Evolutionary conservation across 1,140 invertebrate genomes (phyloP).

Genomic region (Drosophila ficusphila): DNA sequence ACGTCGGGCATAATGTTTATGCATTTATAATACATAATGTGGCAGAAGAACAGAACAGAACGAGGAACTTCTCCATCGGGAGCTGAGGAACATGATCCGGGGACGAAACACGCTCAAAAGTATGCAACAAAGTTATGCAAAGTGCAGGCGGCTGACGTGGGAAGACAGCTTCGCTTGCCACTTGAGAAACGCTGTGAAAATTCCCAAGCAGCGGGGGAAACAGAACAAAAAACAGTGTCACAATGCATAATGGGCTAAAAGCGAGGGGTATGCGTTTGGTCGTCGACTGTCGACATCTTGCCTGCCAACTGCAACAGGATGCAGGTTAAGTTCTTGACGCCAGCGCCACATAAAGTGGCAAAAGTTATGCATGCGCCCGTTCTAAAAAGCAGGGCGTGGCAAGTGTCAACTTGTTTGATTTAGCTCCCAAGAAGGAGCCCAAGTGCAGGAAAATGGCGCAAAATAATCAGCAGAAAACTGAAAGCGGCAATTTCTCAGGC

Average conservation of each 20-base stretch:
- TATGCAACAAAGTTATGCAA: constrained; percentile 81
- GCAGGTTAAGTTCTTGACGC: constrained; percentile 79
- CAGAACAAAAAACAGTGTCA: constrained; percentile 55
- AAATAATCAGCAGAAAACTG: constrained; percentile 54
- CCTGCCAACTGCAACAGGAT: constrained; percentile 72
- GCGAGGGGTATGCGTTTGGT: constrained; percentile 16
- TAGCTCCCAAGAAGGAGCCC: constrained; percentile 41
- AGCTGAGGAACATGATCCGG: constrained; percentile 16
- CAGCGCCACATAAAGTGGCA: constrained; percentile 74
- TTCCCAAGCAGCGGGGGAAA: constrained; percentile 34
- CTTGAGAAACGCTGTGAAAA: constrained; percentile 67
- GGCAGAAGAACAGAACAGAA: constrained; percentile 8
- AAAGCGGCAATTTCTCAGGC: constrained; percentile 67
- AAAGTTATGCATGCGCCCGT: constrained; percentile 63
- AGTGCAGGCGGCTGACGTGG: constrained; percentile 58
- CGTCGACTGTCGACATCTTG: constrained; percentile 49
- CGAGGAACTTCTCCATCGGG: background rate
- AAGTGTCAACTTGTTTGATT: constrained; percentile 81
- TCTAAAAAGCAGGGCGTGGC: constrained; percentile 45
- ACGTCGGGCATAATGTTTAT: constrained; percentile 73
- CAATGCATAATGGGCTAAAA: constrained; percentile 72
- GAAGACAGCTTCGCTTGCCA: constrained; percentile 54
- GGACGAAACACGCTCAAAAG: constrained; percentile 50
- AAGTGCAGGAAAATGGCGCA: constrained; percentile 22
- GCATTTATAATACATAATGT: constrained; percentile 76